Evolutionary conservation across 2,113 vertebrate genomes (phyloP).

Genomic region (Catharus bicknelli): DNA sequence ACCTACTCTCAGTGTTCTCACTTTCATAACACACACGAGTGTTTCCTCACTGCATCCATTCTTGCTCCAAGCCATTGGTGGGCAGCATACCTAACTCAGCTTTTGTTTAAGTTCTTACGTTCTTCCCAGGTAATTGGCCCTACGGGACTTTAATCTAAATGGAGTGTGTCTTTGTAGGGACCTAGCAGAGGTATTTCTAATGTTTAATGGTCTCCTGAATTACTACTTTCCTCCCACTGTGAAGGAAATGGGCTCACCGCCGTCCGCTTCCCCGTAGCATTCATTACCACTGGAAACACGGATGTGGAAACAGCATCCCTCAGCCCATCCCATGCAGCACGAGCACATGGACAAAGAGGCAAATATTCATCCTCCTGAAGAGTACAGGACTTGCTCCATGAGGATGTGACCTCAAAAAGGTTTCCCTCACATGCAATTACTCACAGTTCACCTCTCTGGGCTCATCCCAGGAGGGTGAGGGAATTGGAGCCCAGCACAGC

Average conservation of each 20-base stretch:
- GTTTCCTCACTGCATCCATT: slow-evolving; percentile 50
- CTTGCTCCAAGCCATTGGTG: slow-evolving; percentile 34
- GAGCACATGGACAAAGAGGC: background rate
- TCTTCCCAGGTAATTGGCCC: slow-evolving; percentile 61
- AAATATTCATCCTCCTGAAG: background rate
- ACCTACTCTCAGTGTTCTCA: slow-evolving; percentile 42
- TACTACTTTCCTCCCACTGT: slow-evolving; percentile 60
- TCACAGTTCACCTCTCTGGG: background rate
- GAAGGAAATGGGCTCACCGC: slow-evolving; percentile 61
- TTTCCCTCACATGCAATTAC: accelerated
- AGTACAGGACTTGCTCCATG: background rate
- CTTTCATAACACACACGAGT: slow-evolving; percentile 39
- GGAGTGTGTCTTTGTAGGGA: slow-evolving; percentile 62
- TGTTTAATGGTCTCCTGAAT: slow-evolving; percentile 64
- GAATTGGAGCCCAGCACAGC: background rate
- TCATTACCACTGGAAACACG: slow-evolving; percentile 27
- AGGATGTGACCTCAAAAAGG: background rate
- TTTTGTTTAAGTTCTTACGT: slow-evolving; percentile 58
- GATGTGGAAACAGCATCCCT: slow-evolving; percentile 11
- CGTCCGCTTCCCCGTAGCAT: background rate
- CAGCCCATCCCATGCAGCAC: background rate
- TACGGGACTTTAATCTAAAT: slow-evolving; percentile 54
- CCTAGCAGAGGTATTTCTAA: slow-evolving; percentile 52
- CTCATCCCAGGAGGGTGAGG: background rate
- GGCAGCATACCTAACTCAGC: slow-evolving; percentile 55